Evolutionary conservation across 2,888 invertebrate genomes (phyloP), one percentile per base, ranked within the genome.

Genomic region (Apoderus coryli): DNA sequence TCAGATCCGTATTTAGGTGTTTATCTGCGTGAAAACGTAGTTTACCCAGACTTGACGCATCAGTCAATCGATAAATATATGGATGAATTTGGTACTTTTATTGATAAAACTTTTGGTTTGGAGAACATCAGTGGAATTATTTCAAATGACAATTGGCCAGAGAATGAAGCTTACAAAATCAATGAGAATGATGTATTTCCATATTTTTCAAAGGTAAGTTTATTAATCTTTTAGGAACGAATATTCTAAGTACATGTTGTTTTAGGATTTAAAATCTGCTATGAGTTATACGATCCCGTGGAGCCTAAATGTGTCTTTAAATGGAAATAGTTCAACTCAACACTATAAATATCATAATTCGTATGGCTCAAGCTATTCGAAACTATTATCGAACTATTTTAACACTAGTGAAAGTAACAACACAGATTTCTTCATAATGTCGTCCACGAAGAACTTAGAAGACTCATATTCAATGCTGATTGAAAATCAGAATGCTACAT

Each of bases 91-190:
- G 19, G 36, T 3, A 30, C 33, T 4, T 40, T 41, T 25, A 31
- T 47, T 3, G 32, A 29, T 1, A 13, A 24, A 4, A 38, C 38
- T 22, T 16, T 48, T 5, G 37, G 41, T 9, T 4, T 40, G 2
- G 31, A 31, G 7, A 33, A 34, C n/a, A 39, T 43, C n/a, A 59
- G 62, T 40, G 69, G 64, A 4, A 46, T 66, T 22, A 37, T 67
- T 12, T 49, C 72, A 27, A 60, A 60, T 44, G 66, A 69, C 35
- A 69, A 58, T 46, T 72, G 70, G 69, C 70, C 71, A 6, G 50
- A 33, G 53, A 65, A 49, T 31, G 52, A 41, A 35, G 55, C 35
- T 13, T 53, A 48, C 32, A n/a, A 32, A 16, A 56, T 61, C 30
- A 47, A 54, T 29, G 53, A 55, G 2, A n/a, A 24, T 10, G 22